phyloP scores from a whole-genome alignment of 2,888 invertebrate species.

The Clitarchus hookeri region DNA sequence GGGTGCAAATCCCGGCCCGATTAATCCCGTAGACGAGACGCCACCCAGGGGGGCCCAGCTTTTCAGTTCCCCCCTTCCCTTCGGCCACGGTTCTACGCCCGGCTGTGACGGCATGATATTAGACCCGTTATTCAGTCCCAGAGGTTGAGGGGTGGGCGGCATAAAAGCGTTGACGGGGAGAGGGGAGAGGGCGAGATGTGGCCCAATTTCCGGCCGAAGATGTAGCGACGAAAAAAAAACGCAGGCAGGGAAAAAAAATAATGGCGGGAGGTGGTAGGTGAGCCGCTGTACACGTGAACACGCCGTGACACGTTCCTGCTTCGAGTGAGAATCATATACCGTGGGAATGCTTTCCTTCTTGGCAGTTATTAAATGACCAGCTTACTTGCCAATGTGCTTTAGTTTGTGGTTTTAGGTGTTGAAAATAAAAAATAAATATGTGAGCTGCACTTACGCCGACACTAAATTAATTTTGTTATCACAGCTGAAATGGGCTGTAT shows the following conservation, averaged over 20 bases:
- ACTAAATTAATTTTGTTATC: too few relatives aligned
- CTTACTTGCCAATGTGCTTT: too few relatives aligned
- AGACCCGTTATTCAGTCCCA: constrained; percentile 14
- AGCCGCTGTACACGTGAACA: not conserved
- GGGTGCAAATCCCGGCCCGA: constrained; percentile 10
- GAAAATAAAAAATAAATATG: too few relatives aligned
- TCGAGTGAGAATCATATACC: too few relatives aligned
- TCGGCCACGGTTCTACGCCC: not conserved
- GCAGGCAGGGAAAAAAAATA: not conserved
- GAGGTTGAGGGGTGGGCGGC: not conserved
- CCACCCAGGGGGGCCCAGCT: not conserved
- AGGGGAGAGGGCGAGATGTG: not conserved
- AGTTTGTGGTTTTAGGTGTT: too few relatives aligned
- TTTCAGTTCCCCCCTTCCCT: not conserved
- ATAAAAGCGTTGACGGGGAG: not conserved
- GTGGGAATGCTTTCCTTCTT: too few relatives aligned
- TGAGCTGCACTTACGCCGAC: too few relatives aligned
- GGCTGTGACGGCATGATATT: constrained; percentile 14
- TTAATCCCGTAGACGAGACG: constrained; percentile 14
- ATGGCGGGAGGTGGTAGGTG: not conserved
- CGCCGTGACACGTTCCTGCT: too few relatives aligned
- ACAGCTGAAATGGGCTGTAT: too few relatives aligned
- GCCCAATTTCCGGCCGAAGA: constrained; percentile 3
- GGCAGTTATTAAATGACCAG: too few relatives aligned
- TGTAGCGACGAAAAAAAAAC: not conserved